Evolutionary conservation across 2,113 vertebrate genomes (phyloP).

Genomic region (cat (Felis catus)): F.catus_Fca126_mat1.0 CM031411.1:116446001-116446500

Average conservation of each 20-base stretch:
- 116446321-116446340: background rate
- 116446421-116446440: background rate
- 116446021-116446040: background rate
- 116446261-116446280: background rate
- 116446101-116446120: background rate
- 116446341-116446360: background rate
- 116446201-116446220: background rate
- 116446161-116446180: background rate
- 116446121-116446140: accelerated
- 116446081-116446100: background rate
- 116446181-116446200: background rate
- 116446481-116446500: background rate
- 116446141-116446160: background rate
- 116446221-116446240: background rate
- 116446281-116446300: background rate
- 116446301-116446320: background rate
- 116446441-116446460: background rate
- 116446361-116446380: background rate
- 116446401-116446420: background rate
- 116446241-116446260: background rate
- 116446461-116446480: background rate
- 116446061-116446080: background rate
- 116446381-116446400: background rate
- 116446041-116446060: background rate
- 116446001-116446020: background rate